Conservation (phyloP, 2,797 vertebrate species). For the Schizothorax lantsangensis region DNA sequence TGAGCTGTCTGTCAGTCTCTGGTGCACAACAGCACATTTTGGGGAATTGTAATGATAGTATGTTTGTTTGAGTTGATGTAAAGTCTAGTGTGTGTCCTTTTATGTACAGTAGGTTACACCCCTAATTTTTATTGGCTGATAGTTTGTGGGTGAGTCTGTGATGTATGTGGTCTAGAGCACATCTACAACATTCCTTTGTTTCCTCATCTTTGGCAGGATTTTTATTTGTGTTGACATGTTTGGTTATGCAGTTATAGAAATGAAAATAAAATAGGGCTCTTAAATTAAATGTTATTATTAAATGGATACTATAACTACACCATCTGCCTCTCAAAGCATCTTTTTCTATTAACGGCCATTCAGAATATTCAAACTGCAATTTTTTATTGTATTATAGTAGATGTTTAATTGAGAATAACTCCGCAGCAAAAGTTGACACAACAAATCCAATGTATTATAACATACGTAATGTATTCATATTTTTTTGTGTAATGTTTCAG, state of each 20-base stretch:
- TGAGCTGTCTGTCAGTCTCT: neutral
- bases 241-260: neutral
- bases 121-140: constrained; percentile 56
- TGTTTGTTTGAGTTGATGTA: constrained; percentile 10
- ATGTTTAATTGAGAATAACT: neutral
- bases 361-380: neutral
- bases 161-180: neutral
- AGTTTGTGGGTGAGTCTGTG: constrained; percentile 52
- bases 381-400: neutral
- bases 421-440: neutral
- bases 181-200: neutral
- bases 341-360: neutral
- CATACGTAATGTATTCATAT: neutral
- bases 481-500: neutral
- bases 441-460: neutral
- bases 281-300: neutral
- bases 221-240: neutral
- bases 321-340: neutral
- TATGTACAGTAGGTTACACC: constrained; percentile 59
- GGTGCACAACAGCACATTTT: neutral
- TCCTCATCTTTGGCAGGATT: neutral
- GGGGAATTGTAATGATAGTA: neutral
- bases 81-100: constrained; percentile 48
- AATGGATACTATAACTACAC: neutral
- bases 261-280: neutral